Evolutionary conservation across 2,888 invertebrate genomes (phyloP), one percentile per base, ranked within the genome.

Genomic region (Papilio protenor): DNA sequence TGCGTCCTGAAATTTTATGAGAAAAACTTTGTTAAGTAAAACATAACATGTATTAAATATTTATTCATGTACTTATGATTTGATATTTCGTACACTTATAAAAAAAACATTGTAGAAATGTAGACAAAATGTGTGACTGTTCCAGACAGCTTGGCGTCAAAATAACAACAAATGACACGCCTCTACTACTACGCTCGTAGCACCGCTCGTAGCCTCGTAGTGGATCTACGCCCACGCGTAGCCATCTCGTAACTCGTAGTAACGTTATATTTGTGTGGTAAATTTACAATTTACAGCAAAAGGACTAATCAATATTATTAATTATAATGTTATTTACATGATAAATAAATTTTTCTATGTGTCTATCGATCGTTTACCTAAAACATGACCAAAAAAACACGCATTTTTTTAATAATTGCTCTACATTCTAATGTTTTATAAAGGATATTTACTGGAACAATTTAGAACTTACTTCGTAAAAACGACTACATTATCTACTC

Each of bases 151-250:
- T 18, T 49, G 74, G 74, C 77, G 77, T 77, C 77, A 77, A 77
- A 77, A 77, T 77, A 77, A 77, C 77, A 77, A 77, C 77, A 74
- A 74, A 70, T n/a, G 74, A 70, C 77, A 40, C 77, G 74, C 77
- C 77, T 52, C 74, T 74, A 77, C 77, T 77, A 77, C 77, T 77
- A 77, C 74, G 77, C 74, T 74, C 73, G 77, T 73, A 77, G 77
- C 73, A n/a, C 10, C 74, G 77, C 74, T 74, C 73, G 77, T 73
- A 77, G 77, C 73, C 33, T 18, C 59, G 59, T 59, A 61, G 59
- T 40, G 47, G 12, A 47, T 23, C 77, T 77, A 73, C 77, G 73
- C 77, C 77, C 77, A 77, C 77, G 77, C 77, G 40, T 76, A 71
- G 72, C 76, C 72, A 11, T 47, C 27, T n/a, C 77, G 74, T 74